A percentile compares a stretch with the other conserved stretches of the same genome.
Conservation (phyloP, 2,888 invertebrate genomes). For the Hydriomena furcata region DNA sequence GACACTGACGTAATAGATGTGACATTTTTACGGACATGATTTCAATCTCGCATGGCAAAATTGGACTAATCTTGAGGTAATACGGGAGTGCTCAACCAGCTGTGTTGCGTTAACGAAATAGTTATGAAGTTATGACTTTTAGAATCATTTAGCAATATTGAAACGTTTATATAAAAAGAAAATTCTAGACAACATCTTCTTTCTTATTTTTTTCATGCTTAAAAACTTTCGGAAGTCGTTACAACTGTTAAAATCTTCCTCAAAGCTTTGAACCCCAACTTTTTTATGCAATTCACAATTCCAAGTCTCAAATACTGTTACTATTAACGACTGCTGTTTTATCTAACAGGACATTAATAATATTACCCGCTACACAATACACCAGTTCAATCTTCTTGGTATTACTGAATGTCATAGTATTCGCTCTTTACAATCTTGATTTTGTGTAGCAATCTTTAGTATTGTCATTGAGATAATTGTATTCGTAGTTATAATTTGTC, state of each 20-base stretch:
- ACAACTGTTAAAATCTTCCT: too few relatives aligned
- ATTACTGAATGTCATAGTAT: conserved; percentile 21
- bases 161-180: too few relatives aligned
- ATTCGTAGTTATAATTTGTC: conserved; percentile 58
- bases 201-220: too few relatives aligned
- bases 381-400: conserved; percentile 10
- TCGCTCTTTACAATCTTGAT: conserved; percentile 42
- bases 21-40: conserved; percentile 44
- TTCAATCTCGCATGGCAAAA: conserved; percentile 35
- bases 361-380: conserved; percentile 3
- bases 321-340: background rate
- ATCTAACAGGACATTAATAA: conserved; percentile 24
- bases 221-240: too few relatives aligned
- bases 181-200: too few relatives aligned
- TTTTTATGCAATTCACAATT: too few relatives aligned
- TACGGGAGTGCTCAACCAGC: conserved; percentile 36
- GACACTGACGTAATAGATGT: conserved; percentile 50
- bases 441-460: conserved; percentile 38
- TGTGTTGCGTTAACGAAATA: too few relatives aligned
- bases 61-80: conserved; percentile 40
- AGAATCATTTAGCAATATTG: too few relatives aligned
- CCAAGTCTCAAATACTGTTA: background rate
- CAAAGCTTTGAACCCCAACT: too few relatives aligned
- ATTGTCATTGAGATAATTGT: conserved; percentile 46
- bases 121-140: too few relatives aligned